Evolutionary conservation across 2,797 vertebrate species (phyloP).

Genomic region (Myotis myotis): DNA sequence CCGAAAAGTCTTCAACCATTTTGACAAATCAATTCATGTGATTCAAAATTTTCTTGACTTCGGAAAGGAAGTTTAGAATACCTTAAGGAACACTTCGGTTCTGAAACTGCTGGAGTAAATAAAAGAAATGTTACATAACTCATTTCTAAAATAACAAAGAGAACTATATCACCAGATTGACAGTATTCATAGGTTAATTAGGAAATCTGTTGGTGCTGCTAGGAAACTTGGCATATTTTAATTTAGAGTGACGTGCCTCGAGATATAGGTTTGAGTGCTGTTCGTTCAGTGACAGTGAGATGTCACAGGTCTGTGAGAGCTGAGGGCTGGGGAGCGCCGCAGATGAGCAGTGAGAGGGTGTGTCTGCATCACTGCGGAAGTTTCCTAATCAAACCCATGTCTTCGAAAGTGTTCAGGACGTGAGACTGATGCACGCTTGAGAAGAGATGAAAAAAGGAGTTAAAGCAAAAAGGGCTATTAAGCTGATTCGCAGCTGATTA

Average conservation of each 20-base stretch:
- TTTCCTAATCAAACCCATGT: constrained; percentile 18
- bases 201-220: constrained; percentile 65
- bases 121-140: constrained; percentile 60
- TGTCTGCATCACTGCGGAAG: neutral
- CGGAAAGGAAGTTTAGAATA: constrained; percentile 34
- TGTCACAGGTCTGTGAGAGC: neutral
- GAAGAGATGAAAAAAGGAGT: constrained; percentile 33
- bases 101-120: constrained; percentile 59
- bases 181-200: constrained; percentile 74
- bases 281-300: constrained; percentile 29
- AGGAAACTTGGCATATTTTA: constrained; percentile 63
- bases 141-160: constrained; percentile 62
- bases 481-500: constrained; percentile 11
- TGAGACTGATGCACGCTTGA: neutral
- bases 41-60: constrained; percentile 42
- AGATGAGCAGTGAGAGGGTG: neutral
- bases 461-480: neutral
- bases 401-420: neutral
- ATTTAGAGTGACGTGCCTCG: constrained; percentile 55
- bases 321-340: neutral
- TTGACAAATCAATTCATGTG: neutral
- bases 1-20: neutral
- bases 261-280: constrained; percentile 49
- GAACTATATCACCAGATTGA: constrained; percentile 69
- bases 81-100: constrained; percentile 10